A percentile compares a stretch with the other conserved stretches of the same genome.
Evolutionary conservation across 2,888 invertebrate species (phyloP).

Genomic region (Papilio gigon): DNA sequence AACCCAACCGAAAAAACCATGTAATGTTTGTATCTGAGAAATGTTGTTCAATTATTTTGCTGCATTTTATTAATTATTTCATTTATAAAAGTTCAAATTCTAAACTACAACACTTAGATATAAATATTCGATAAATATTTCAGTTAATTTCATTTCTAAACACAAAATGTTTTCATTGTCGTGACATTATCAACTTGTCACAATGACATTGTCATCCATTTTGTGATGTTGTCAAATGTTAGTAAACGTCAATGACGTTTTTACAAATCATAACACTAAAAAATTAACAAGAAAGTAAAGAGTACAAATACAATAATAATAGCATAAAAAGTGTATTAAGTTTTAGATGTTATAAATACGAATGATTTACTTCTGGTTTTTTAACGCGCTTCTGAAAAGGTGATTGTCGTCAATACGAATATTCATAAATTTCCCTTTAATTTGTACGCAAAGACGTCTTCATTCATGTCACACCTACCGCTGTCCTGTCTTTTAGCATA

Average conservation of each 20-base stretch:
- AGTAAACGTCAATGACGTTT: not conserved
- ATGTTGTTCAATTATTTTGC: not conserved
- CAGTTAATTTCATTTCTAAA: no score
- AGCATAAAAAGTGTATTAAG: not conserved
- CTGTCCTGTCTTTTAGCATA: not conserved
- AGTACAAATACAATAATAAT: not conserved
- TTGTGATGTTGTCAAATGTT: not conserved
- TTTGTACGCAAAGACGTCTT: no score
- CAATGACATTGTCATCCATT: not conserved
- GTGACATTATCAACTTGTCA: no score
- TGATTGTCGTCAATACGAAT: not conserved
- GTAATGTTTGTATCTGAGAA: not conserved
- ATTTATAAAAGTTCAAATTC: not conserved
- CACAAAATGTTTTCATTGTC: no score
- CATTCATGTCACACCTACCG: not conserved
- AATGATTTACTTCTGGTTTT: not conserved
- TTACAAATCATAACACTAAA: slow-evolving; percentile 2
- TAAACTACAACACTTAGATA: no score
- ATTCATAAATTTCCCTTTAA: not conserved
- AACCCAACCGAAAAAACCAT: not conserved
- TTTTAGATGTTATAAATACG: not conserved
- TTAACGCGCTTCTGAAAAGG: not conserved
- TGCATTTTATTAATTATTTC: no score
- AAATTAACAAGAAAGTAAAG: no score
- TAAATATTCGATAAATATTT: no score